Percentiles rank a stretch among this genome's conserved stretches.
phyloP scores from a whole-genome alignment of 2,797 vertebrate species.

The Hippopotamyrus pictus region DNA sequence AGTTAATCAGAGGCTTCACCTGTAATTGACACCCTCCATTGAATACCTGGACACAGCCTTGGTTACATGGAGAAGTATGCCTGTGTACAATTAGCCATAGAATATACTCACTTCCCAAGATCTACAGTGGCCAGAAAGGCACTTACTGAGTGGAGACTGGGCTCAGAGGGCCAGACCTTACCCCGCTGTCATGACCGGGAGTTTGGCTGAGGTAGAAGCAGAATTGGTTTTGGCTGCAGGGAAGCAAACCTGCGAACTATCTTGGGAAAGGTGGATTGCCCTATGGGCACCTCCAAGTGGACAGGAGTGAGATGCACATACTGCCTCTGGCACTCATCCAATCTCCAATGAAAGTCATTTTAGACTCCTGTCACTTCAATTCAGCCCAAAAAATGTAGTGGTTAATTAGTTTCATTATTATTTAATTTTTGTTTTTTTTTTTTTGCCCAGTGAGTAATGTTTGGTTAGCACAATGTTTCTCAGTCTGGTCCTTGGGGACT shows the following conservation, averaged over 20 bases:
- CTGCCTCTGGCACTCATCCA: background rate
- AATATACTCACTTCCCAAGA: background rate
- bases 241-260: background rate
- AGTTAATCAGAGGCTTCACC: slow-evolving; percentile 3
- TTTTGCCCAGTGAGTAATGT: background rate
- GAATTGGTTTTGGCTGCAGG: background rate
- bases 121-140: background rate
- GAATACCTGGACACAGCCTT: background rate
- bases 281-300: background rate
- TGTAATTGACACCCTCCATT: background rate
- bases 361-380: background rate
- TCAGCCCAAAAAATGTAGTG: background rate
- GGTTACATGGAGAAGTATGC: background rate
- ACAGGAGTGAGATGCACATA: background rate
- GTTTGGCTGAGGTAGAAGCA: background rate
- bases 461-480: background rate
- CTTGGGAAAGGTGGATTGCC: too few species aligned
- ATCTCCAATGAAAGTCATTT: background rate
- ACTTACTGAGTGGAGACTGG: background rate
- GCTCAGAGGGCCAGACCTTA: background rate
- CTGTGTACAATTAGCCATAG: background rate
- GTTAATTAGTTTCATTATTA: slow-evolving; percentile 8
- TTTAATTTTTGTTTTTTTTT: background rate
- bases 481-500: background rate
- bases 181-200: background rate